Percentiles rank a stretch among this genome's conserved stretches.
Evolutionary conservation across 2,797 vertebrate genomes (phyloP).

Genomic region (Sebastes kiyomatsui): DNA sequence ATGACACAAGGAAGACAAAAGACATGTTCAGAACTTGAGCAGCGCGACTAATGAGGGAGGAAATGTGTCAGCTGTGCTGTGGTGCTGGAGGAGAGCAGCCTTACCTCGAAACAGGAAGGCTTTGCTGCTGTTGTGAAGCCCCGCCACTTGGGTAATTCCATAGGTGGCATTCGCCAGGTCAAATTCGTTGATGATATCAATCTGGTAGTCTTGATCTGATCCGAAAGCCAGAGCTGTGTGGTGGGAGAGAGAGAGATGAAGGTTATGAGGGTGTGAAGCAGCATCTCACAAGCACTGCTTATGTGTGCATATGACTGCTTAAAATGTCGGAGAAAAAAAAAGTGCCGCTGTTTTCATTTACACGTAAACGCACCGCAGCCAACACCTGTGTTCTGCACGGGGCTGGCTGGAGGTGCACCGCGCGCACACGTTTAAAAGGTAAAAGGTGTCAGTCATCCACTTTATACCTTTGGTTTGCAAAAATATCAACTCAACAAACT

Average conservation of each 20-base stretch:
- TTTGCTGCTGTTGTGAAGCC: constrained; percentile 93
- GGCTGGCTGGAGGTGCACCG: constrained; percentile 1
- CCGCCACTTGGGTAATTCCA: constrained; percentile 92
- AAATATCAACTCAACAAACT: not conserved
- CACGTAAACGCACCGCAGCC: constrained; percentile 20
- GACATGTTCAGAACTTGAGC: constrained; percentile 46
- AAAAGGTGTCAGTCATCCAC: constrained; percentile 7
- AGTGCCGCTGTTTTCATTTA: constrained; percentile 26
- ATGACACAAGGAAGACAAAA: constrained; percentile 27
- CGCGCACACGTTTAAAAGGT: constrained; percentile 20
- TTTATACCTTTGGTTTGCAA: not conserved
- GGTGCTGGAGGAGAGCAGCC: no score
- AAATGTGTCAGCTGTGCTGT: not conserved
- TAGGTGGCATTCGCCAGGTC: constrained; percentile 90
- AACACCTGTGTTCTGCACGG: constrained; percentile 54
- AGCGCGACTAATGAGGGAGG: not conserved
- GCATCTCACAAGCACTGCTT: not conserved
- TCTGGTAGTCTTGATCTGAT: constrained; percentile 90
- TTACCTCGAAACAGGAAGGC: constrained; percentile 96
- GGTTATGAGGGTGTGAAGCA: constrained; percentile 14
- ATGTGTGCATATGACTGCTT: not conserved
- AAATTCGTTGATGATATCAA: constrained; percentile 92
- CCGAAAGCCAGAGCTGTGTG: constrained; percentile 87
- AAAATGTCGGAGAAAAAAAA: constrained; percentile 20
- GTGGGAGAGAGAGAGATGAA: constrained; percentile 25